These are phyloP conservation scores for Mythimna vitellina DNA, from an alignment of 2,888 invertebrate species.

Conservation along the genomic window DNA sequence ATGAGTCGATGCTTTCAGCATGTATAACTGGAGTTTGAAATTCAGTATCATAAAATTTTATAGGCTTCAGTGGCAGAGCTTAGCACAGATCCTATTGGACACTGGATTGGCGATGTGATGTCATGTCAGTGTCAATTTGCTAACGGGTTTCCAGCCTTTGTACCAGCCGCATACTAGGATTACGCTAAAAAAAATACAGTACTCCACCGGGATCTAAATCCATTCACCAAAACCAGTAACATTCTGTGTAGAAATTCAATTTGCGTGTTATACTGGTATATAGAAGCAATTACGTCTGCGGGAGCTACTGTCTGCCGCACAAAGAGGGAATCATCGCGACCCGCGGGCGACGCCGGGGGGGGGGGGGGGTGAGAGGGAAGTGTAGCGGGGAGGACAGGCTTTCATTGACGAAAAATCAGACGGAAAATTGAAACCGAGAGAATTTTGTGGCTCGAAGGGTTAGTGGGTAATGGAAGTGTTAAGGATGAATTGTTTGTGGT, in stretches of 20 bases:
- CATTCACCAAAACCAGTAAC: conserved; percentile 31
- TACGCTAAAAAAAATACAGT: conserved; percentile 12
- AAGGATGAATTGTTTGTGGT: conserved; percentile 12
- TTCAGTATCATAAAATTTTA: too few relatives aligned
- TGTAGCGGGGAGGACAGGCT: conserved; percentile 13
- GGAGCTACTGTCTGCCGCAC: conserved; percentile 63
- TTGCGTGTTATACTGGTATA: conserved; percentile 48
- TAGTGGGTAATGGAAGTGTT: conserved; percentile 28
- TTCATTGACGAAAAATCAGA: conserved; percentile 67
- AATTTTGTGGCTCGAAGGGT: conserved; percentile 48
- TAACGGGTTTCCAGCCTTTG: background rate
- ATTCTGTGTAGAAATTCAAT: conserved; percentile 58
- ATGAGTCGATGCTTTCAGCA: background rate
- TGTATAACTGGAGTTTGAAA: too few relatives aligned
- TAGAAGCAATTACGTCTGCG: conserved; percentile 65
- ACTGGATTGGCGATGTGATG: too few relatives aligned
- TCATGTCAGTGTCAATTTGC: background rate
- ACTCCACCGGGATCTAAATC: conserved; percentile 2
- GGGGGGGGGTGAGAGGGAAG: background rate
- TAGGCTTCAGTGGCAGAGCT: background rate
- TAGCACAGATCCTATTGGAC: too few relatives aligned
- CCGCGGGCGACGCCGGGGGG: conserved; percentile 21
- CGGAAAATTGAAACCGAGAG: conserved; percentile 65
- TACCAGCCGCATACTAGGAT: background rate
- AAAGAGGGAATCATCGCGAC: conserved; percentile 58